Evolutionary conservation across 2,113 vertebrate species (phyloP).

Genomic region (Sander vitreus): DNA sequence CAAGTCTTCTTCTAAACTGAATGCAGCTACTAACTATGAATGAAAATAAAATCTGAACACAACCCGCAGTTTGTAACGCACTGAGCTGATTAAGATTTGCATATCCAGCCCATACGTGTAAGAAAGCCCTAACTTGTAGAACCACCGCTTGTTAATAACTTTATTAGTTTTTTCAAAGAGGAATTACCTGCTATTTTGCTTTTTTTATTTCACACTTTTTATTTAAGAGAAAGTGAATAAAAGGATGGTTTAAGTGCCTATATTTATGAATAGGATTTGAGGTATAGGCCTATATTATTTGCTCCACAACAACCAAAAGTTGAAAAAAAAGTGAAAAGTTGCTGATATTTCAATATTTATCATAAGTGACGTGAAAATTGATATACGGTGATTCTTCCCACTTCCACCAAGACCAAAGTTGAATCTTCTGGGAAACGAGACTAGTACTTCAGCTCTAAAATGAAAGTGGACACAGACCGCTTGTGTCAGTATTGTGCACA

Average conservation of each 20-base stretch:
- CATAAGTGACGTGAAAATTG: neutral
- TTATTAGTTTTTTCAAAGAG: neutral
- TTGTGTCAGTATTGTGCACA: slow-evolving; percentile 62
- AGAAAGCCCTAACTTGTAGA: neutral
- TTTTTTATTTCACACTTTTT: neutral
- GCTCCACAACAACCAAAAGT: neutral
- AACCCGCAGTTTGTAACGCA: neutral
- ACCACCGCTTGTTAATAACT: neutral
- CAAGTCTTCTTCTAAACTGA: neutral
- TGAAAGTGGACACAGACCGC: slow-evolving; percentile 31
- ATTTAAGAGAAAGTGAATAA: neutral
- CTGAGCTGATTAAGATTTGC: neutral
- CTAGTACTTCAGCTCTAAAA: slow-evolving; percentile 30
- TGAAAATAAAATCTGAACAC: neutral
- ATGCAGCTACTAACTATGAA: neutral
- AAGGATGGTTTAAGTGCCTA: neutral
- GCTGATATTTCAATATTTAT: neutral
- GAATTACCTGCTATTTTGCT: neutral
- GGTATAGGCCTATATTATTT: neutral
- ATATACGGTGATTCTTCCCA: neutral
- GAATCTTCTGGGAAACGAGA: neutral
- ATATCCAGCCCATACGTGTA: neutral
- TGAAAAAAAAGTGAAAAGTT: neutral
- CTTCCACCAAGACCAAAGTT: neutral
- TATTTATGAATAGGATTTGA: neutral